Evolutionary conservation across 2,113 vertebrate genomes (phyloP).

Genomic region (Amia ocellicauda): DNA sequence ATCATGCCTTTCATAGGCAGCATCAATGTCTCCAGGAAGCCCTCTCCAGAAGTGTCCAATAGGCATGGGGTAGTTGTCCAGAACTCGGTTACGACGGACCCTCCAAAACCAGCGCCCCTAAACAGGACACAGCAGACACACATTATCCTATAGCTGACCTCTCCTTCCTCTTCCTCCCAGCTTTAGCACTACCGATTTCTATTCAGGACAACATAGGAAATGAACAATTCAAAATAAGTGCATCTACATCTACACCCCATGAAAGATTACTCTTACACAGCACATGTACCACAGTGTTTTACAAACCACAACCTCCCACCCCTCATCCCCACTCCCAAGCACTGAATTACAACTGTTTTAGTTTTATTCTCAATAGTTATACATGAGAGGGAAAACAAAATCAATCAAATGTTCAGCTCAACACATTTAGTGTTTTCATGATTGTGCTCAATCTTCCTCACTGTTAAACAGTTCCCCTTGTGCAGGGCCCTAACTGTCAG

Average conservation of each 20-base stretch:
- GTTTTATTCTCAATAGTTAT: background rate
- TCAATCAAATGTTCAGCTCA: background rate
- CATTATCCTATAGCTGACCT: background rate
- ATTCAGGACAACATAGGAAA: no score
- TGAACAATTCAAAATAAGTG: no score
- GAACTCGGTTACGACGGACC: slow-evolving; percentile 86
- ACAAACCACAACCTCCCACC: background rate
- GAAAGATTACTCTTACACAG: no score
- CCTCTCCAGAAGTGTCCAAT: slow-evolving; percentile 95
- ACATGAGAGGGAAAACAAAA: background rate
- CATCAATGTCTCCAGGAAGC: slow-evolving; percentile 85
- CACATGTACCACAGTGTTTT: no score
- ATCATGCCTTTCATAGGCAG: slow-evolving; percentile 89
- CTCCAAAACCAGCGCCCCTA: slow-evolving; percentile 97
- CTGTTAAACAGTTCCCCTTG: no score
- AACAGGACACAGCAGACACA: background rate
- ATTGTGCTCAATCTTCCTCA: no score
- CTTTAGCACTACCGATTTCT: no score
- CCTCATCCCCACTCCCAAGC: background rate
- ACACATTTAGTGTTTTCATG: no score
- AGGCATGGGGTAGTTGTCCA: slow-evolving; percentile 97
- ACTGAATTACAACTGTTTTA: background rate
- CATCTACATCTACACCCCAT: no score
- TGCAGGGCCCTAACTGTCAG: no score
- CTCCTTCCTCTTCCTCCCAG: no score